phyloP scores from a whole-genome alignment of 1,140 invertebrate genomes.

The Anoplophora glabripennis region DNA sequence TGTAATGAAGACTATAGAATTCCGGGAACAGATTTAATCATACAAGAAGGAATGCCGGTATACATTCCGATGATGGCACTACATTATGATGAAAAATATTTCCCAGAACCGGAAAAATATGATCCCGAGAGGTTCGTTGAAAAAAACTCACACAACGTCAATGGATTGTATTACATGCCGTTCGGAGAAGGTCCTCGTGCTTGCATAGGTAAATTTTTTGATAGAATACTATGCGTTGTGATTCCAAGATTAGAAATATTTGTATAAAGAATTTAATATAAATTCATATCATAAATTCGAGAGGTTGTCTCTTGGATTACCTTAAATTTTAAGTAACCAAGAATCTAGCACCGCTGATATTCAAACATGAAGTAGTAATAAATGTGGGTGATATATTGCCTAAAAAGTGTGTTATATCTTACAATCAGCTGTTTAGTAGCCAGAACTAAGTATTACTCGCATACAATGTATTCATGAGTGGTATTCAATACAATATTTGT shows the following conservation, averaged over 20 bases:
- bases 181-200: slow-evolving; percentile 29
- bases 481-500: too few species aligned
- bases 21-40: slow-evolving; percentile 46
- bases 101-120: slow-evolving; percentile 51
- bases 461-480: too few species aligned
- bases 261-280: neutral
- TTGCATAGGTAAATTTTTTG: slow-evolving; percentile 25
- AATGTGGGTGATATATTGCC: too few species aligned
- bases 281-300: neutral
- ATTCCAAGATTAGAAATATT: neutral
- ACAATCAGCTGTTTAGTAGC: too few species aligned
- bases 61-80: slow-evolving; percentile 50
- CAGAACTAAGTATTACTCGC: too few species aligned
- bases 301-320: neutral
- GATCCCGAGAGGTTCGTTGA: slow-evolving; percentile 50
- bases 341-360: too few species aligned
- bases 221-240: neutral
- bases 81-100: slow-evolving; percentile 44
- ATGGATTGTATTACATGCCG: slow-evolving; percentile 22
- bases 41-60: slow-evolving; percentile 48
- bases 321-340: too few species aligned
- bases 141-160: slow-evolving; percentile 30
- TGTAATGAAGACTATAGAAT: slow-evolving; percentile 51
- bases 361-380: too few species aligned
- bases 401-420: too few species aligned